phyloP scores from a whole-genome alignment of 1,140 invertebrate genomes.

The Elysia chlorotica region DNA sequence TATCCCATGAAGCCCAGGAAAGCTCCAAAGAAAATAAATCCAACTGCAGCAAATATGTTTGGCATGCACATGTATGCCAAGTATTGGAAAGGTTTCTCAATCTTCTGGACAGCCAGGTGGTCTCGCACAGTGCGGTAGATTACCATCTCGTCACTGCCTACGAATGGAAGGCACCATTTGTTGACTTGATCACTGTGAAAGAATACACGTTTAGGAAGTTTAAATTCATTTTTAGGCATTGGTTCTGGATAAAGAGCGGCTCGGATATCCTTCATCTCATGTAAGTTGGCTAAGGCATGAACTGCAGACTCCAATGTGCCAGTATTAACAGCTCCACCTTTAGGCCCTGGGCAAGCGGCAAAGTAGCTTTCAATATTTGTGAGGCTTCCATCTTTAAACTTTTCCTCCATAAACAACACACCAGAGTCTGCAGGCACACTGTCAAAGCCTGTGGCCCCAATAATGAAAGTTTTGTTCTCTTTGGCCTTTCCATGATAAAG shows the following conservation, averaged over 20 bases:
- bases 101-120: too few relatives aligned
- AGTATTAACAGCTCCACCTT: neutral
- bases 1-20: too few relatives aligned
- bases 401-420: conserved; percentile 68
- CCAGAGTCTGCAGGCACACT: conserved; percentile 86
- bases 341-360: neutral
- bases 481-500: conserved; percentile 78
- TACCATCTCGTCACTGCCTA: too few relatives aligned
- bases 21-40: too few relatives aligned
- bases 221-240: too few relatives aligned
- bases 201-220: too few relatives aligned
- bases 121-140: too few relatives aligned
- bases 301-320: neutral
- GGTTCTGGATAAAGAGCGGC: neutral
- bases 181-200: too few relatives aligned
- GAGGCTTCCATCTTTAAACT: conserved; percentile 40
- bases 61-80: too few relatives aligned
- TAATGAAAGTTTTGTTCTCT: conserved; percentile 79
- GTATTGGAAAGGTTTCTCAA: too few relatives aligned
- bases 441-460: conserved; percentile 91
- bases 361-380: neutral
- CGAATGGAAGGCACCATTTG: too few relatives aligned
- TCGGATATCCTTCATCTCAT: neutral
- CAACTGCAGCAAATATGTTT: too few relatives aligned
- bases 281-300: neutral